Conservation (phyloP, 2,888 invertebrate genomes). For the Seira ritae region DNA sequence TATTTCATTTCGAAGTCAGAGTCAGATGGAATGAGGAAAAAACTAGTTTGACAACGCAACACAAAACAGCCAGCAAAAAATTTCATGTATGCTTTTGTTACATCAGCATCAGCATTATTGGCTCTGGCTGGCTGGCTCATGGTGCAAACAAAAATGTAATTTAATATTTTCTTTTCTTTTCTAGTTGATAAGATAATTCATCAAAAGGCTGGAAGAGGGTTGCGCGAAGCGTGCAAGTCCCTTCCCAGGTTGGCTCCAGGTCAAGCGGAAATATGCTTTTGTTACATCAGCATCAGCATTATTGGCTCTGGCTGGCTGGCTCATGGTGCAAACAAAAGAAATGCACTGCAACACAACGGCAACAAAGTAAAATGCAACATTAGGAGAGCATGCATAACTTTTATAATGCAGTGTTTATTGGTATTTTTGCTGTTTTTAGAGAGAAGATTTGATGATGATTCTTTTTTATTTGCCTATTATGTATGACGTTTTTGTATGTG, state of each 20-base stretch:
- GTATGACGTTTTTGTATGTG: background rate
- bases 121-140: too few species aligned
- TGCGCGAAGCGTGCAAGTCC: slow-evolving; percentile 49
- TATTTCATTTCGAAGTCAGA: slow-evolving; percentile 16
- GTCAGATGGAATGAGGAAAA: slow-evolving; percentile 59
- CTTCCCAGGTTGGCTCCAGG: slow-evolving; percentile 51
- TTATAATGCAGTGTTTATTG: background rate
- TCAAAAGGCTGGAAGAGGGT: slow-evolving; percentile 48
- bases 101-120: too few species aligned
- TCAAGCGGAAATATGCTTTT: slow-evolving; percentile 56
- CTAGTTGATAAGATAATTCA: slow-evolving; percentile 60
- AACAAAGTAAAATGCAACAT: background rate
- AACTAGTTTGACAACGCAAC: slow-evolving; percentile 66
- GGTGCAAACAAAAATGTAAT: too few species aligned
- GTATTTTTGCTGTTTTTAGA: background rate
- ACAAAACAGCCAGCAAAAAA: slow-evolving; percentile 32
- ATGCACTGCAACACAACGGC: background rate
- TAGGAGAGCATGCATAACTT: background rate
- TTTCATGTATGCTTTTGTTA: slow-evolving; percentile 37
- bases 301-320: too few species aligned
- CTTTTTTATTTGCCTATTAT: background rate
- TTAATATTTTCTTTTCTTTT: too few species aligned
- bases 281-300: slow-evolving; percentile 43
- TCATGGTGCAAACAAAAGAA: too few species aligned
- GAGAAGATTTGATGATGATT: background rate